A percentile compares a stretch with the other conserved stretches of the same genome.
These are phyloP conservation scores for Yponomeuta malinellus DNA, from an alignment of 2,888 invertebrate genomes.

Conservation along the genomic window DNA sequence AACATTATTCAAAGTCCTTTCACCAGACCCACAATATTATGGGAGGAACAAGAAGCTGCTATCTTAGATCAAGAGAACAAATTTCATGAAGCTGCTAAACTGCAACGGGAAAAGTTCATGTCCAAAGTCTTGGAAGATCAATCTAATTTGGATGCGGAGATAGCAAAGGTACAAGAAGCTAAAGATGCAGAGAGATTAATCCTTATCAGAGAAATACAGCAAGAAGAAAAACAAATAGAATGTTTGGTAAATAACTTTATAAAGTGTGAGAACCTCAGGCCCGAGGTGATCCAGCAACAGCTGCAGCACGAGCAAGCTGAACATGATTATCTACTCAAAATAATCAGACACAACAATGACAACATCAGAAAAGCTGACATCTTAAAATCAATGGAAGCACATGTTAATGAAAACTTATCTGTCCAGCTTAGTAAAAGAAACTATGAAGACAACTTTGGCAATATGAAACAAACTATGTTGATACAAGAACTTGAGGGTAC, in stretches of 20 bases:
- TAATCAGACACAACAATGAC: constrained; percentile 74
- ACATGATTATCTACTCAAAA: constrained; percentile 79
- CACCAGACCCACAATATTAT: constrained; percentile 45
- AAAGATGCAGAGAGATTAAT: constrained; percentile 78
- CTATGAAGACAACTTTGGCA: constrained; percentile 79
- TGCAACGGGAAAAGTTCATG: constrained; percentile 77
- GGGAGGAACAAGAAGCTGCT: constrained; percentile 79
- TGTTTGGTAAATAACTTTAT: constrained; percentile 79
- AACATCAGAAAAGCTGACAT: constrained; percentile 80
- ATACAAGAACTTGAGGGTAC: constrained; percentile 77
- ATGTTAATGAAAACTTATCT: constrained; percentile 80
- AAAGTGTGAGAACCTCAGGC: constrained; percentile 70
- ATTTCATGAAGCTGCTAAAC: constrained; percentile 78
- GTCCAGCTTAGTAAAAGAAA: constrained; percentile 76
- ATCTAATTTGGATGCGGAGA: constrained; percentile 78
- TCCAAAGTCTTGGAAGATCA: constrained; percentile 76
- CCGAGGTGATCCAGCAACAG: constrained; percentile 78
- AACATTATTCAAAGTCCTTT: constrained; percentile 50
- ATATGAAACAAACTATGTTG: constrained; percentile 78
- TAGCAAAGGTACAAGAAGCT: constrained; percentile 80
- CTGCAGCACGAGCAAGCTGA: constrained; percentile 80
- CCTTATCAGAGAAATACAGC: constrained; percentile 77
- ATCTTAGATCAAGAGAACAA: constrained; percentile 79
- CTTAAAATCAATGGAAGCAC: constrained; percentile 81
- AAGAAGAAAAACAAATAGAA: constrained; percentile 80